Conservation (phyloP, 2,888 invertebrate species). For the Pycnomerus fuliginosus region DNA sequence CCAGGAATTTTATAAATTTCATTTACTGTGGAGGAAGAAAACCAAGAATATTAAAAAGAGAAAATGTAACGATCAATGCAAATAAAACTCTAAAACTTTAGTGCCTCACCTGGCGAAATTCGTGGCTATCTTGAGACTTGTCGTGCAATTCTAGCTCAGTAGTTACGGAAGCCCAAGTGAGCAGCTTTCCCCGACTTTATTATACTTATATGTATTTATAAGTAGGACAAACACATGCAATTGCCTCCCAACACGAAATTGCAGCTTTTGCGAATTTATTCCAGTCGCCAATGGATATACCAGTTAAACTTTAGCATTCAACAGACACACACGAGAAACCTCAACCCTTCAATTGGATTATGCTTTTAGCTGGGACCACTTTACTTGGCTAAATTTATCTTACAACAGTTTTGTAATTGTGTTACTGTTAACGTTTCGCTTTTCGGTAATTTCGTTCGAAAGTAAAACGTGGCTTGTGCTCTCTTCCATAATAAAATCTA, state of each 20-base stretch:
- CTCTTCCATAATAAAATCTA: constrained; percentile 12
- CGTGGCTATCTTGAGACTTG: too few relatives aligned
- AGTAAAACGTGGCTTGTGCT: constrained; percentile 11
- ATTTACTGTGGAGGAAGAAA: too few relatives aligned
- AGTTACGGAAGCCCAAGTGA: constrained; percentile 20
- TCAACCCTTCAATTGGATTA: constrained; percentile 22
- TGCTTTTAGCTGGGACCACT: constrained; percentile 23
- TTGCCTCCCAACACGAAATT: too few relatives aligned
- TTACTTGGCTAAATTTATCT: constrained; percentile 22
- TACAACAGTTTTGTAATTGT: constrained; percentile 13
- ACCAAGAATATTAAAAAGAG: too few relatives aligned
- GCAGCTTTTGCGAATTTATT: too few relatives aligned
- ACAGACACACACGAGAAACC: constrained; percentile 20
- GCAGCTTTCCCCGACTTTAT: constrained; percentile 22
- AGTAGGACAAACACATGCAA: constrained; percentile 16
- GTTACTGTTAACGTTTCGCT: constrained; percentile 11
- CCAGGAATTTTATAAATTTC: too few relatives aligned
- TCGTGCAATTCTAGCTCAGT: too few relatives aligned
- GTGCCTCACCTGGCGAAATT: too few relatives aligned
- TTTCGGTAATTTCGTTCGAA: constrained; percentile 8
- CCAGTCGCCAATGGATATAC: constrained; percentile 16
- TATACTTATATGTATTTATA: constrained; percentile 23
- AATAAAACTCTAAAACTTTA: too few relatives aligned
- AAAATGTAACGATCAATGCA: too few relatives aligned
- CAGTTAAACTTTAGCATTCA: constrained; percentile 18